Conservation (phyloP, 2,797 vertebrate genomes). For the Chelidonichthys spinosus region DNA sequence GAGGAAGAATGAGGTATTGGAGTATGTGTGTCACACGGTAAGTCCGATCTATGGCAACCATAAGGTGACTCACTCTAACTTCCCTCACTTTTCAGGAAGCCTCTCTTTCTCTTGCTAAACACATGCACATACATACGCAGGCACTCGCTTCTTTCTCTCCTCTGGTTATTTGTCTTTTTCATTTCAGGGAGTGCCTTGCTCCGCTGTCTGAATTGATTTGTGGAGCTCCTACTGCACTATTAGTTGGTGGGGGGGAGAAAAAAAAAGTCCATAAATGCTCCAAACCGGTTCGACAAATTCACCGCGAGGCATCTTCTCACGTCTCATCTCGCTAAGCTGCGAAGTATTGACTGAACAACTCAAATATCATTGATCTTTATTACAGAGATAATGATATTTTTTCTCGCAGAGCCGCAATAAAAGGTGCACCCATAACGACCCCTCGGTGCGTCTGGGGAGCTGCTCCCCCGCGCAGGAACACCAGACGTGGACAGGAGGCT, state of each 20-base stretch:
- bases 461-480: constrained; percentile 25
- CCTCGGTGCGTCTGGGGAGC: constrained; percentile 47
- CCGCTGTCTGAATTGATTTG: constrained; percentile 55
- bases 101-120: background rate
- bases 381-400: constrained; percentile 35
- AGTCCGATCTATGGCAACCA: constrained; percentile 34
- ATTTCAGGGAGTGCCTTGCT: constrained; percentile 48
- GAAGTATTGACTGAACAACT: constrained; percentile 40
- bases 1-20: constrained; percentile 22
- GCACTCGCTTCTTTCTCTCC: constrained; percentile 6
- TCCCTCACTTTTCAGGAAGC: constrained; percentile 30
- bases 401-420: constrained; percentile 5
- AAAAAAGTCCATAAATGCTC: constrained; percentile 27
- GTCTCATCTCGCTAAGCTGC: constrained; percentile 27
- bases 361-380: constrained; percentile 41
- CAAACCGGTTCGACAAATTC: constrained; percentile 37
- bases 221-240: constrained; percentile 12
- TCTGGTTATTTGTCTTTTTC: constrained; percentile 43
- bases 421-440: constrained; percentile 42
- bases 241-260: background rate
- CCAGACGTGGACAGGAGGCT: constrained; percentile 28
- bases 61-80: constrained; percentile 34
- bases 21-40: constrained; percentile 16
- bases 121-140: background rate
- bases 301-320: constrained; percentile 23